These are phyloP conservation scores for Macropus fuliginosus DNA, from an alignment of 2,797 vertebrate genomes.

Conservation along the genomic window DNA sequence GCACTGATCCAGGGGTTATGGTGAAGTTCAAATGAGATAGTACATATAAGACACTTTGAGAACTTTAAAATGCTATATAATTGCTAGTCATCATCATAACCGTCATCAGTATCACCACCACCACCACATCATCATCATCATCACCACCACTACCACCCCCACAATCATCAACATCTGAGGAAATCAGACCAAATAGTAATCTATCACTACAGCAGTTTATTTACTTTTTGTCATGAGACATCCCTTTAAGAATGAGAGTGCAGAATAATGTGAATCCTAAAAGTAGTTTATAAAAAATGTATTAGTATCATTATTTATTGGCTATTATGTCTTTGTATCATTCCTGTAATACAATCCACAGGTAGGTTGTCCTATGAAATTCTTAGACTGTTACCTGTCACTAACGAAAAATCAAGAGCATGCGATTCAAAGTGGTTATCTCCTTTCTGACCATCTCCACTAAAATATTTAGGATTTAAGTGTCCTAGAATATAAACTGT, in stretches of 20 bases:
- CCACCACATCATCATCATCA: too few relatives aligned
- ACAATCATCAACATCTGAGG: constrained; percentile 12
- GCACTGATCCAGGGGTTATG: background rate
- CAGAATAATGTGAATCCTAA: constrained; percentile 18
- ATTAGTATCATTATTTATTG: background rate
- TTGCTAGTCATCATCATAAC: background rate
- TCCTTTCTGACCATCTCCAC: background rate
- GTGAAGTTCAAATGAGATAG: background rate
- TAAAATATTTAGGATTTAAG: constrained; percentile 43
- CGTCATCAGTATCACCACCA: too few relatives aligned
- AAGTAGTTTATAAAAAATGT: background rate
- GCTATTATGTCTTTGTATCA: background rate
- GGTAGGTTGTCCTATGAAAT: background rate
- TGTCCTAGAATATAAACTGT: constrained; percentile 4
- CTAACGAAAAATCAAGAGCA: background rate
- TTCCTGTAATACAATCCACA: constrained; percentile 2
- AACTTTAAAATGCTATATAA: background rate
- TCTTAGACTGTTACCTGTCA: background rate
- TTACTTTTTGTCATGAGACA: constrained; percentile 48
- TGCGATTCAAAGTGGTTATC: background rate
- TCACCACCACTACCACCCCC: background rate
- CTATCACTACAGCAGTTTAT: constrained; percentile 47
- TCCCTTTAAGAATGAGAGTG: constrained; percentile 44
- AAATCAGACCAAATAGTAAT: constrained; percentile 52
- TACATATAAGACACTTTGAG: background rate